Base-by-base conservation (phyloP, 2,113 vertebrate species). In the Salvelinus fontinalis region DNA sequence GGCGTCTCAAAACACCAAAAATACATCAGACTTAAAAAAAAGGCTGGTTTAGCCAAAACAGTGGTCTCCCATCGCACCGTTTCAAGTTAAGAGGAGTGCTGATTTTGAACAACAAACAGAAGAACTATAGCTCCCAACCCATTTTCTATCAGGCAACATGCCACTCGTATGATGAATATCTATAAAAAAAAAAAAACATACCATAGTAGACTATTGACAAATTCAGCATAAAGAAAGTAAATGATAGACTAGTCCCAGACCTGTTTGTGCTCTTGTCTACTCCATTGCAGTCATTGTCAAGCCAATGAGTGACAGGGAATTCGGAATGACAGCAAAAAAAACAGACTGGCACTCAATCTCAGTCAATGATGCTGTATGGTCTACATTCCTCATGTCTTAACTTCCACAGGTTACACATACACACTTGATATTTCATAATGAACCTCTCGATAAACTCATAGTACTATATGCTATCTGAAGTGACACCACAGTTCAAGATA, bases 121-220 rank as follows among this genome's bases (percentile, higher is more conserved):
- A 73, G 16, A 20, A 74, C 12, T 74, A 66, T 60, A 12, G 26
- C 59, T 81, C 79, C 70, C 72, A 34, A 34, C 44, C 22, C 14
- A 54, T 16, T 54, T 54, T 73, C 57, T 44, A 64, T 5, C 73
- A 75, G 48, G 73, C 73, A 73, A 62, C 62, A 71, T 51, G 18
- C 26, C 69, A 71, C 69, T 39, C 31, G 20, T 44, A 62, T 6
- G 39, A 64, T 73, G 20, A 26, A 76, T 59, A 76, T 75, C 83
- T 77, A 83, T 87, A 90, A 89, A 4, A 1, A 29, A 31, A 34
- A 85, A 34, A 85, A 88, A 89, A 90, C 86, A 88, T 81, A 85
- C 59, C 80, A 71, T 27, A 78, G 62, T 27, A 78, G 67, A 78
- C 51, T 54, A 54, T 54, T 54, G 51, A 54, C 51, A 54, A 54